Percentiles rank a stretch among this genome's conserved stretches.
Conservation (phyloP, 2,888 invertebrate genomes). For the Pantelozetes paolii region DNA sequence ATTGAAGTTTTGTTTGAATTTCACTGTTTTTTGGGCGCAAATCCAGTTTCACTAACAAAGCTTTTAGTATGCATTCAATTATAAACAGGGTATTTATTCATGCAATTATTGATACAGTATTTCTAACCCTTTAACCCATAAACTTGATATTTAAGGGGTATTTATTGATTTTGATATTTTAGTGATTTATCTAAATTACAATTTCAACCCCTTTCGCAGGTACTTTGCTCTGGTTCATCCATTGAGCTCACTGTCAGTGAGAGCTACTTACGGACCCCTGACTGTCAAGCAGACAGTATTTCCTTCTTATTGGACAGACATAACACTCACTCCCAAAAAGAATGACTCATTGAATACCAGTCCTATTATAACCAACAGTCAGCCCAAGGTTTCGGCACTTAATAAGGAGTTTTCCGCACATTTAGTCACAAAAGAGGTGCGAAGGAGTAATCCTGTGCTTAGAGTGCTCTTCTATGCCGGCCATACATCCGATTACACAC, state of each 20-base stretch:
- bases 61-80: too few species aligned
- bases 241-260: slow-evolving; percentile 80
- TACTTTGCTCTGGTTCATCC: slow-evolving; percentile 54
- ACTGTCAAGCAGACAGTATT: slow-evolving; percentile 92
- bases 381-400: slow-evolving; percentile 1
- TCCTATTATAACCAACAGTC: neutral
- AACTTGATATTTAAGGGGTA: too few species aligned
- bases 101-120: too few species aligned
- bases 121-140: too few species aligned
- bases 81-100: too few species aligned
- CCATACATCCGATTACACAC: slow-evolving; percentile 54
- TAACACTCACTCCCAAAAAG: slow-evolving; percentile 1
- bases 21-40: too few species aligned
- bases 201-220: neutral
- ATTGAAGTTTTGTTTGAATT: too few species aligned
- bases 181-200: too few species aligned
- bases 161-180: too few species aligned
- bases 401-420: slow-evolving; percentile 83
- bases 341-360: neutral
- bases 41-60: too few species aligned
- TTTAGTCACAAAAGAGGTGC: slow-evolving; percentile 77
- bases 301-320: slow-evolving; percentile 55
- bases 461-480: slow-evolving; percentile 88
- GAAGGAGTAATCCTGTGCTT: slow-evolving; percentile 83
- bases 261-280: slow-evolving; percentile 90